A percentile compares a stretch with the other conserved stretches of the same genome.
phyloP scores from a whole-genome alignment of 2,888 invertebrate genomes.

The Corythucha ciliata region DNA sequence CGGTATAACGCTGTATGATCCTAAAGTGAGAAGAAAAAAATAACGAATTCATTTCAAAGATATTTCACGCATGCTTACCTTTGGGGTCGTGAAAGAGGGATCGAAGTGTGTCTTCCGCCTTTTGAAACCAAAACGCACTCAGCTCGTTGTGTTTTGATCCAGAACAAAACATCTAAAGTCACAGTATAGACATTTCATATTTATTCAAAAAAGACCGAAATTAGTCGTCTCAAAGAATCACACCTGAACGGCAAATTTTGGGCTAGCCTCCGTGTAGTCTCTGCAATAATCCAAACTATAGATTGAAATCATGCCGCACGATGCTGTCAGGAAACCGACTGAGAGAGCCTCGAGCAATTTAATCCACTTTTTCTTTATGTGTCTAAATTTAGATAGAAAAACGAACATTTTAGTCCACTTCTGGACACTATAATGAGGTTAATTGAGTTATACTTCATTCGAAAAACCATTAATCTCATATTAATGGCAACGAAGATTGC shows the following conservation, averaged over 20 bases:
- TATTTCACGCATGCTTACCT: slow-evolving; percentile 29
- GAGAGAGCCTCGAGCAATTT: slow-evolving; percentile 48
- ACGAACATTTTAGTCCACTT: too few relatives aligned
- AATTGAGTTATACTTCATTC: slow-evolving; percentile 32
- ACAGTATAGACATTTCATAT: too few relatives aligned
- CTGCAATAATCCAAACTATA: slow-evolving; percentile 46
- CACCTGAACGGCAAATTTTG: slow-evolving; percentile 34
- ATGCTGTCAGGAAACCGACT: slow-evolving; percentile 48
- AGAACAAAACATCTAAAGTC: slow-evolving; percentile 46
- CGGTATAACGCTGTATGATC: slow-evolving; percentile 40
- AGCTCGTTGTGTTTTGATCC: slow-evolving; percentile 51
- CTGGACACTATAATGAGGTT: background rate
- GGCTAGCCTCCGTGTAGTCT: slow-evolving; percentile 31
- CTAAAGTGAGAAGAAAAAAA: slow-evolving; percentile 33
- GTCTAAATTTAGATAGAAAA: slow-evolving; percentile 38
- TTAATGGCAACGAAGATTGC: slow-evolving; percentile 45
- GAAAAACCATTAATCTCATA: slow-evolving; percentile 34
- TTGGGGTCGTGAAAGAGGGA: slow-evolving; percentile 49
- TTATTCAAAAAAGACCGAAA: too few relatives aligned
- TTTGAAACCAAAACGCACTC: slow-evolving; percentile 51
- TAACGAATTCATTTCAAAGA: background rate
- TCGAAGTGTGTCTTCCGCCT: slow-evolving; percentile 51
- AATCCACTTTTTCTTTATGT: slow-evolving; percentile 40
- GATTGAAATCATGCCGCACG: slow-evolving; percentile 48
- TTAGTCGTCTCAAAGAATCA: background rate